phyloP scores from a whole-genome alignment of 2,888 invertebrate species.

The Macaria liturata region DNA sequence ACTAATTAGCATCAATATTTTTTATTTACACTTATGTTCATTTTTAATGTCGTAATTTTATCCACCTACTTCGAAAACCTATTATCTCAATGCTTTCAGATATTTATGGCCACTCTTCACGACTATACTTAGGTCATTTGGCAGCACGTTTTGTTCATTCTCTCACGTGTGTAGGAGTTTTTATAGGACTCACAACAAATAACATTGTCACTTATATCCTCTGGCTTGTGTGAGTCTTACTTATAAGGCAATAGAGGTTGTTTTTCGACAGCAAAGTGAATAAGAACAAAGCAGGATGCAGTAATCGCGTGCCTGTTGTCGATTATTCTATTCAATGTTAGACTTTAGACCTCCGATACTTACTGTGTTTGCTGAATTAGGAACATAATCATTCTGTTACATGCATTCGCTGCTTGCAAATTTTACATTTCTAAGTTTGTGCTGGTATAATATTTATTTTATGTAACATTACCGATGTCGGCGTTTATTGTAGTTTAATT shows the following conservation, averaged over 20 bases:
- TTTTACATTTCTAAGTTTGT: too few species aligned
- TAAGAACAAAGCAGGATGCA: conserved; percentile 45
- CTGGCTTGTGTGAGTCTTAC: conserved; percentile 30
- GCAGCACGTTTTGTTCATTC: conserved; percentile 50
- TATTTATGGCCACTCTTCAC: conserved; percentile 1
- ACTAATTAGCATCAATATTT: too few species aligned
- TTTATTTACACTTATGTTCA: too few species aligned
- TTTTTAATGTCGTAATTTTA: too few species aligned
- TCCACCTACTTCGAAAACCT: too few species aligned
- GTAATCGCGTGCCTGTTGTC: conserved; percentile 40
- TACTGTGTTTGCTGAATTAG: conserved; percentile 10
- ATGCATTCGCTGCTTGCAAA: not conserved
- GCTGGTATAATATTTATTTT: too few species aligned
- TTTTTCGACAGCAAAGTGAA: conserved; percentile 28
- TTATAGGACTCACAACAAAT: conserved; percentile 39
- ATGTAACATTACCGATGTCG: too few species aligned
- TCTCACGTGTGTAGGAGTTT: conserved; percentile 65
- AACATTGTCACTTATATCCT: conserved; percentile 40
- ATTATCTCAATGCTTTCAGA: not conserved
- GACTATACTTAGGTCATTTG: conserved; percentile 3
- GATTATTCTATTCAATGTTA: conserved; percentile 53
- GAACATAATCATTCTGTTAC: conserved; percentile 5
- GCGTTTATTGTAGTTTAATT: too few species aligned
- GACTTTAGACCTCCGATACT: conserved; percentile 36
- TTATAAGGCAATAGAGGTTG: conserved; percentile 17